Conservation (phyloP, 2,797 vertebrate genomes). For the Perdix hodgsoniae region DNA sequence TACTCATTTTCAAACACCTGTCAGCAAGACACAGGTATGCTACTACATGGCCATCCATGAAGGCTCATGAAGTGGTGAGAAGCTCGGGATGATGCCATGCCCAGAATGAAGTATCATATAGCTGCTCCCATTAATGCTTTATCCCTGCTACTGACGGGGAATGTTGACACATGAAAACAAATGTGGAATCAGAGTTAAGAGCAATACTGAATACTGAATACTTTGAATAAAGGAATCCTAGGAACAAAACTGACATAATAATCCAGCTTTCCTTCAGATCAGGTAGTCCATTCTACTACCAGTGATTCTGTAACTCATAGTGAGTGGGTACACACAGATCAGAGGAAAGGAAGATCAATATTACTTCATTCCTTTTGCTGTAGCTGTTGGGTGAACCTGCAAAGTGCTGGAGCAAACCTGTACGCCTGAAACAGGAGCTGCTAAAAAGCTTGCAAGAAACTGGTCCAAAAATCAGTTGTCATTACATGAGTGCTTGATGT, state of each 20-base stretch:
- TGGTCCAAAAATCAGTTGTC: neutral
- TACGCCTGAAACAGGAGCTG: neutral
- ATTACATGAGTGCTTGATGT: fast-evolving
- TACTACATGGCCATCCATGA: neutral
- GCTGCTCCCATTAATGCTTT: neutral
- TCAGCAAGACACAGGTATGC: neutral
- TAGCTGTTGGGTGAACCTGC: neutral
- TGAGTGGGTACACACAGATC: fast-evolving
- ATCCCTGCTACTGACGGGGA: neutral
- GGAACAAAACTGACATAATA: neutral
- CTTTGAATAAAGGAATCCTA: neutral
- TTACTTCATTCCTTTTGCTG: neutral
- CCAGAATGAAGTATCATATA: fast-evolving
- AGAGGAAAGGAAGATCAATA: neutral
- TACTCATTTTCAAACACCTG: neutral
- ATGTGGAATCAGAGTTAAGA: neutral
- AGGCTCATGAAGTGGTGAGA: neutral
- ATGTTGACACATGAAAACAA: neutral
- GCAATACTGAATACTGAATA: neutral
- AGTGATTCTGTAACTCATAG: neutral
- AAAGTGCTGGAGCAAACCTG: neutral
- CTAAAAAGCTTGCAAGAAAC: neutral
- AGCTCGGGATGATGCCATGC: neutral
- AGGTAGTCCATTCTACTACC: neutral
- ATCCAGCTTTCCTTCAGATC: neutral